phyloP scores from a whole-genome alignment of 2,797 vertebrate species.

The Siniperca undulata region DNA sequence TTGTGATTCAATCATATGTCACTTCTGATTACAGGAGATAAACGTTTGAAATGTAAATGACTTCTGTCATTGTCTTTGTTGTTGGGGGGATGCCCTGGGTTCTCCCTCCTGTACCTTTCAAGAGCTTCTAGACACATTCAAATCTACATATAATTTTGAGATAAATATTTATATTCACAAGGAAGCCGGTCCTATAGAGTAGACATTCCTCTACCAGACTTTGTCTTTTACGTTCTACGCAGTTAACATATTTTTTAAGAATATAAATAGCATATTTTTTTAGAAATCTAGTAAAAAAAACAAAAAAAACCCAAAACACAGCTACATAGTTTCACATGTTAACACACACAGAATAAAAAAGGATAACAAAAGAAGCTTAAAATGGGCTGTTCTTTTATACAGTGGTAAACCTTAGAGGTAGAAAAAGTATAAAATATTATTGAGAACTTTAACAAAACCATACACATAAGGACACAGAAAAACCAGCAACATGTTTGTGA shows the following conservation, averaged over 20 bases:
- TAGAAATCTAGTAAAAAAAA: conserved; percentile 42
- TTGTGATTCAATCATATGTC: conserved; percentile 33
- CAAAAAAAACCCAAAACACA: conserved; percentile 37
- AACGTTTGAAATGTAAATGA: conserved; percentile 51
- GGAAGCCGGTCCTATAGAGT: conserved; percentile 38
- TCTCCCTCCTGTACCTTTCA: conserved; percentile 28
- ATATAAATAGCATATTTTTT: conserved; percentile 69
- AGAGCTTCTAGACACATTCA: conserved; percentile 43
- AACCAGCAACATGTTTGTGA: conserved; percentile 9
- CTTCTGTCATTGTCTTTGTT: conserved; percentile 12
- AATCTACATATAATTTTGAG: conserved; percentile 41
- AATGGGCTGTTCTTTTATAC: conserved; percentile 52
- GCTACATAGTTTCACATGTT: conserved; percentile 42
- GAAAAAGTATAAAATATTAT: conserved; percentile 66
- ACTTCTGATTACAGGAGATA: conserved; percentile 26
- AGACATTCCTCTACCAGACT: conserved; percentile 38
- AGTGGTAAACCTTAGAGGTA: conserved; percentile 80
- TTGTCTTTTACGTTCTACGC: conserved; percentile 40
- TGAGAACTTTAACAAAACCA: conserved; percentile 60
- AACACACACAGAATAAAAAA: conserved; percentile 31
- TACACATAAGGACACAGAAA: conserved; percentile 20
- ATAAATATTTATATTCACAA: conserved; percentile 68
- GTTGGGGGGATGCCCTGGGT: not conserved
- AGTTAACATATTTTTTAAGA: conserved; percentile 48
- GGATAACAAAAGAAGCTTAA: conserved; percentile 25